Evolutionary conservation across 2,888 invertebrate species (phyloP), one percentile per base, ranked within the genome.

Genomic region (Agrypnus murinus): DNA sequence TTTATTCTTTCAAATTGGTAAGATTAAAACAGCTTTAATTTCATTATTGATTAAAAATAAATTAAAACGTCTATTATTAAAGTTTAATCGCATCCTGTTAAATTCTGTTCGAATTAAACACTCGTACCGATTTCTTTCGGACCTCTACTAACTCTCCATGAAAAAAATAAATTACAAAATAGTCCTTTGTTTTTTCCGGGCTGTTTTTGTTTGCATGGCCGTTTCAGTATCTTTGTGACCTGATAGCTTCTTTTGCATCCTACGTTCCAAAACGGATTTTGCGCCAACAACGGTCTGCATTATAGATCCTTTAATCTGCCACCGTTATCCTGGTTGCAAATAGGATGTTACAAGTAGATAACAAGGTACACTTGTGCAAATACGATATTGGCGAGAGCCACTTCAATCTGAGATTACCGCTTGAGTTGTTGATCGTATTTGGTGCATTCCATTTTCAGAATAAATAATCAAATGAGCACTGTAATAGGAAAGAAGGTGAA

Each of bases 361-460:
- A 50, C 50, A 50, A 50, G 50, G 50, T 50, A 50, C 50, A 50
- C 50, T 50, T 50, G 31, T 50, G 50, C 50, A 50, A 50, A 50
- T 50, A 50, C 50, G 50, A 50, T 50, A 50, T 50, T 50, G 50
- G 50, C 50, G 50, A 50, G 32, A 50, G 31, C 31, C 50, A 50
- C 50, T 50, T 50, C 50, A 50, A 50, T 50, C 50, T 32, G 19
- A 50, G 50, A 50, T 50, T 50, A 50, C 50, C 50, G 50, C 50
- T 50, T 50, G 50, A 50, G 19, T 50, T 50, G 25, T 12, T 46
- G 50, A 50, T 50, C 12, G 50, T 50, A 50, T 50, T 25, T 50
- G 50, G 31, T 50, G 50, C 31, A 31, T 50, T 50, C 12, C 45
- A 3, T 25, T 25, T 46, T n/a, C 19, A 46, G 19, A 19, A 31